Conservation (phyloP, 2,797 vertebrate genomes). For the Halcyon chelicuti region DNA sequence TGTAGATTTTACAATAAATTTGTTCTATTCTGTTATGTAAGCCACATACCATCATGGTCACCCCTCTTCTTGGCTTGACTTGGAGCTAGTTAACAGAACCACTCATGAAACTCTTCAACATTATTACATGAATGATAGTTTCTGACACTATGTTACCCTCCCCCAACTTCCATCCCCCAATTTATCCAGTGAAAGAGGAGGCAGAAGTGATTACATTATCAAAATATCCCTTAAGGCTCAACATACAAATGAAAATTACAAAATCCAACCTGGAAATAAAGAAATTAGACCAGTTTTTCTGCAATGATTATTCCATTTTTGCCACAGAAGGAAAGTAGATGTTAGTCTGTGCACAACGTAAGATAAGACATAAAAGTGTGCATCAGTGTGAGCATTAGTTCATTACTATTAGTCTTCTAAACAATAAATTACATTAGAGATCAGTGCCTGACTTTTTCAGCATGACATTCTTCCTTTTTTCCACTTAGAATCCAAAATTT, state of each 20-base stretch:
- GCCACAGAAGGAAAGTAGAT: not conserved
- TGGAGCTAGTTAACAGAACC: not conserved
- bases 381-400: not conserved
- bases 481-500: not conserved
- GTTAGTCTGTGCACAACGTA: not conserved
- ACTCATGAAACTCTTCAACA: not conserved
- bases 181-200: not conserved
- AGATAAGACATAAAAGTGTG: not conserved
- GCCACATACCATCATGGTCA: not conserved
- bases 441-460: not conserved
- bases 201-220: not conserved
- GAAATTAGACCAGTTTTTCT: not conserved
- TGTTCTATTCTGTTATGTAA: not conserved
- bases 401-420: not conserved
- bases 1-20: not conserved
- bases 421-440: not conserved
- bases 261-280: conserved; percentile 20
- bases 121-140: not conserved
- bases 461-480: not conserved
- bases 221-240: not conserved
- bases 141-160: not conserved
- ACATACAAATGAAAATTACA: not conserved
- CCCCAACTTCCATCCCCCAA: not conserved
- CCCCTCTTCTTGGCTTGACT: not conserved
- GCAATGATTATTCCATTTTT: not conserved